Conservation (phyloP, 2,113 vertebrate genomes). For the Cheilinus undulatus region DNA sequence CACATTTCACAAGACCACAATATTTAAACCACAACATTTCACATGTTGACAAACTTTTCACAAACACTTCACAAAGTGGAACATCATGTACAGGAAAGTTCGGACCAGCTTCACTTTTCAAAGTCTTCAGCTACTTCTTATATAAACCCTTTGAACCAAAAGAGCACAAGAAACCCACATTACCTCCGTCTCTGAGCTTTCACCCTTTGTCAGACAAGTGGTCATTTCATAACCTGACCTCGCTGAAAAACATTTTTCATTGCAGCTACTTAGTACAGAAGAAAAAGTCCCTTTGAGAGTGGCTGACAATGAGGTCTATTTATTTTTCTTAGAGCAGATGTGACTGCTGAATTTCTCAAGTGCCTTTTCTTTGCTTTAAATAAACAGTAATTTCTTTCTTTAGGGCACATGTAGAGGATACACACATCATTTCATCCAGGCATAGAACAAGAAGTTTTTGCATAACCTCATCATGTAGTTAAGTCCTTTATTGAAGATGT, state of each 20-base stretch:
- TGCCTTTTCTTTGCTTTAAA: not conserved
- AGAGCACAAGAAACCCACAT: not conserved
- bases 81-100: not conserved
- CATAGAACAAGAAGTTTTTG: not conserved
- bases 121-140: not conserved
- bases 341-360: not conserved
- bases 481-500: not conserved
- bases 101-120: not conserved
- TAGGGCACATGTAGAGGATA: not conserved
- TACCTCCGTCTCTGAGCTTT: not conserved
- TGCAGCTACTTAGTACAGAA: not conserved
- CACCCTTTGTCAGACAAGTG: not conserved
- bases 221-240: slow-evolving; percentile 2
- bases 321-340: not conserved
- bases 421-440: not conserved
- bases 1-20: too few relatives aligned
- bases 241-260: not conserved
- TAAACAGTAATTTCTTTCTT: not conserved
- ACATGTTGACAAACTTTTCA: too few relatives aligned
- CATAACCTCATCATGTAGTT: not conserved
- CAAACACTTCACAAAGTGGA: too few relatives aligned
- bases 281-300: not conserved
- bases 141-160: not conserved
- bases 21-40: too few relatives aligned
- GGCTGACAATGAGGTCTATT: not conserved